Conservation (phyloP, 2,113 vertebrate genomes). For the Bos javanicus region DNA sequence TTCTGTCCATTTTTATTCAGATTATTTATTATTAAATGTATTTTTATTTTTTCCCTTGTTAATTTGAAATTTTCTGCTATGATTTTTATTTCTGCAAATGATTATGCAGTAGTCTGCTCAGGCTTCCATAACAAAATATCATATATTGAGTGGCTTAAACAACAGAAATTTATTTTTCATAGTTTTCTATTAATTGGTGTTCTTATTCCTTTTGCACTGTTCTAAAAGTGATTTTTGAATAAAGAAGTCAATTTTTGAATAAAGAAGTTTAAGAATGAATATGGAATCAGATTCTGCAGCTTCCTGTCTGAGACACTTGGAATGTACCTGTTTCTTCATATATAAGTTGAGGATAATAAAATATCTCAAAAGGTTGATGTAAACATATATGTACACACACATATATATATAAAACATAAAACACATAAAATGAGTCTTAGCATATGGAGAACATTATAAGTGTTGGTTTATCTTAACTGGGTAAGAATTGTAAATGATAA, state of each 20-base stretch:
- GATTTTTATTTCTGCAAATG: not conserved
- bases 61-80: not conserved
- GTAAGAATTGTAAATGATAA: not conserved
- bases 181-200: not conserved
- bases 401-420: not conserved
- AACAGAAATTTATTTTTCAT: not conserved
- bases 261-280: not conserved
- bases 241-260: not conserved
- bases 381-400: not conserved
- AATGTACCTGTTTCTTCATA: not conserved
- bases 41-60: not conserved
- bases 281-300: not conserved
- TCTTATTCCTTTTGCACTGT: not conserved
- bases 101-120: not conserved
- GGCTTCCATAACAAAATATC: not conserved
- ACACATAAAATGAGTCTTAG: not conserved
- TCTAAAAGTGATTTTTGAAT: not conserved
- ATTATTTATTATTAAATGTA: not conserved
- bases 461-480: not conserved
- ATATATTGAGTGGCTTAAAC: not conserved
- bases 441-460: not conserved
- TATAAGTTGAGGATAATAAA: not conserved
- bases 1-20: not conserved
- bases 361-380: not conserved
- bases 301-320: not conserved